These are phyloP conservation scores for Phymanthus crucifer DNA, from an alignment of 92 coral and sea anemone species.

Conservation along the genomic window DNA sequence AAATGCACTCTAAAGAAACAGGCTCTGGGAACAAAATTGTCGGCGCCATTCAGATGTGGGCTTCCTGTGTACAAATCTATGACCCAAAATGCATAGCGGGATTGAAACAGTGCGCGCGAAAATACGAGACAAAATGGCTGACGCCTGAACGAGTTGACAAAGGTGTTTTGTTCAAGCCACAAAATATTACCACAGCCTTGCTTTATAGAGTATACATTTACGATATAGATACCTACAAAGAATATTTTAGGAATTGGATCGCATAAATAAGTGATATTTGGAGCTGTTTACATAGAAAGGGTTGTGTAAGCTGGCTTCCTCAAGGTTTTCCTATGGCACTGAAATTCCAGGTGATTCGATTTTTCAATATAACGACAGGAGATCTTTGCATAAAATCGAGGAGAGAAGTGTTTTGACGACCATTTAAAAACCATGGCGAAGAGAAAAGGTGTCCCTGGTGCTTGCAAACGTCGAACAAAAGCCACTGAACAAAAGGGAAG, in stretches of 20 bases:
- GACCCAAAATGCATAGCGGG: conserved; percentile 31
- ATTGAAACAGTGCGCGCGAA: conserved; percentile 70
- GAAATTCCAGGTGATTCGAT: not conserved
- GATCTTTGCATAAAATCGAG: not conserved
- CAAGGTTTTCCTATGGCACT: not conserved
- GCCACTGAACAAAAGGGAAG: not conserved
- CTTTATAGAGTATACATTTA: not conserved
- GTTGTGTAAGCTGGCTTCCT: not conserved
- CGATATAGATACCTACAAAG: not conserved
- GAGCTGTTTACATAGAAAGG: not conserved
- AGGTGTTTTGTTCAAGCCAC: not conserved
- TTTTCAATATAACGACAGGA: not conserved
- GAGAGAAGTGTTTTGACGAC: not conserved
- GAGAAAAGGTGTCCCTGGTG: not conserved
- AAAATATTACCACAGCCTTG: not conserved
- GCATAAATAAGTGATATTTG: not conserved
- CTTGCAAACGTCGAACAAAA: not conserved
- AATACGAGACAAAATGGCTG: conserved; percentile 71
- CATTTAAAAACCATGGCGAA: not conserved
- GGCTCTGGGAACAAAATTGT: too few relatives aligned
- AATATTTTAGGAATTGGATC: not conserved
- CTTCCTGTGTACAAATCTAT: conserved; percentile 11
- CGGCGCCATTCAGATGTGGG: too few relatives aligned
- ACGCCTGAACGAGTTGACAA: conserved; percentile 15
- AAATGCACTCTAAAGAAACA: too few relatives aligned